Conservation (phyloP, 2,797 vertebrate genomes). For the Brachymystax lenok region DNA sequence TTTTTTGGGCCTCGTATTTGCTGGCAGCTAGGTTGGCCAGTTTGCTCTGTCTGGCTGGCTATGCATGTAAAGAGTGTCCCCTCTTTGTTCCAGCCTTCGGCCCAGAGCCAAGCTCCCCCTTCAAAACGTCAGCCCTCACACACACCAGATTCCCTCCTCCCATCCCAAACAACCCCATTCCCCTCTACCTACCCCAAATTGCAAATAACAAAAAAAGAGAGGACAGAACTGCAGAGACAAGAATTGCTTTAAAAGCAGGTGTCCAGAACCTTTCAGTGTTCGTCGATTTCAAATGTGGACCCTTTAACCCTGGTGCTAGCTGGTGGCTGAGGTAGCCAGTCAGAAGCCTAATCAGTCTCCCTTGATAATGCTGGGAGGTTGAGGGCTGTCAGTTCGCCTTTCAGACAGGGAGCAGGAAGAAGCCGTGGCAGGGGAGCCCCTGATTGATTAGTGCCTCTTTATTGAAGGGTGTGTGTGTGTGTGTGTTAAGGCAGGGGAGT, state of each 20-base stretch:
- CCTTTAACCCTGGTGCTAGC: conserved; percentile 74
- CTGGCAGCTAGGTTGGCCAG: conserved; percentile 67
- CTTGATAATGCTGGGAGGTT: conserved; percentile 76
- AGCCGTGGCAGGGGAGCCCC: conserved; percentile 66
- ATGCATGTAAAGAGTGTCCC: conserved; percentile 83
- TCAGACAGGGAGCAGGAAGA: conserved; percentile 72
- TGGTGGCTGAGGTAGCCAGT: conserved; percentile 74
- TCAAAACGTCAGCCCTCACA: conserved; percentile 72
- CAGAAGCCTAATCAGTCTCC: conserved; percentile 76
- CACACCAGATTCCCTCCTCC: conserved; percentile 26
- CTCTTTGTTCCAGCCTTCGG: conserved; percentile 79
- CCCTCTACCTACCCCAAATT: conserved; percentile 65
- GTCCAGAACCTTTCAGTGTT: conserved; percentile 78
- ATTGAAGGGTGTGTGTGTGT: conserved; percentile 53
- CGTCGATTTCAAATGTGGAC: conserved; percentile 57
- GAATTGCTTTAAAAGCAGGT: conserved; percentile 81
- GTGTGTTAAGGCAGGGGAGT: neutral
- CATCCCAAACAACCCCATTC: conserved; percentile 62
- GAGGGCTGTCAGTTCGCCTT: conserved; percentile 79
- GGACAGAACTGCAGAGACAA: conserved; percentile 59
- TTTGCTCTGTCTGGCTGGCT: conserved; percentile 77
- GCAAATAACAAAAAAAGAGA: conserved; percentile 66
- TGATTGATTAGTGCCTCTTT: conserved; percentile 81
- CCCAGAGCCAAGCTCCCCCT: conserved; percentile 76
- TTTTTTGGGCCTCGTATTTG: conserved; percentile 57